Evolutionary conservation across 2,888 invertebrate genomes (phyloP).

Genomic region (Erebia palarica): DNA sequence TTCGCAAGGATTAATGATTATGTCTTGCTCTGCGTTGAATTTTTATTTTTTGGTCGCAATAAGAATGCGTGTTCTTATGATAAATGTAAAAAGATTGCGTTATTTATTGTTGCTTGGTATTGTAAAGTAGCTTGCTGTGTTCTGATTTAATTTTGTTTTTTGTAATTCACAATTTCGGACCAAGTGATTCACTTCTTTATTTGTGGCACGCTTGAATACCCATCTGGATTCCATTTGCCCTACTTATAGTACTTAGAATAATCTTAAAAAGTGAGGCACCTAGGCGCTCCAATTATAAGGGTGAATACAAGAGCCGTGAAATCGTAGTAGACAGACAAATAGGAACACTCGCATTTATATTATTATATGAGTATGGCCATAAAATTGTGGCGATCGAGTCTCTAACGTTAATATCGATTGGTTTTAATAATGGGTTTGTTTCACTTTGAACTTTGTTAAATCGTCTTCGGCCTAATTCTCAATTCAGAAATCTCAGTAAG

Average conservation of each 20-base stretch:
- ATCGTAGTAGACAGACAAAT: no score
- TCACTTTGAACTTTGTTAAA: constrained; percentile 33
- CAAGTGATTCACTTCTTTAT: no score
- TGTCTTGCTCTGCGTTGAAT: constrained; percentile 26
- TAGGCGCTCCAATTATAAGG: no score
- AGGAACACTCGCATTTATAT: no score
- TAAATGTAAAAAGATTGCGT: constrained; percentile 1
- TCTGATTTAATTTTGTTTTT: neutral
- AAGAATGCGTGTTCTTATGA: constrained; percentile 1
- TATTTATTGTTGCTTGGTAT: neutral
- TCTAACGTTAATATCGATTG: constrained; percentile 49
- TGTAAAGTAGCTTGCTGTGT: neutral
- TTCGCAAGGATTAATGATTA: constrained; percentile 61
- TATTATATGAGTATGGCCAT: constrained; percentile 31
- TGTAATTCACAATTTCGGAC: neutral
- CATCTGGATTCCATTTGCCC: no score
- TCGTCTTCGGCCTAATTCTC: no score
- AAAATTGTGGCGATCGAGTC: constrained; percentile 46
- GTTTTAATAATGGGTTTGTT: constrained; percentile 39
- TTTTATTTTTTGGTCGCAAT: constrained; percentile 15
- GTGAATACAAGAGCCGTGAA: no score
- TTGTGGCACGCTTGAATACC: no score
- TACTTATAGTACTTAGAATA: no score
- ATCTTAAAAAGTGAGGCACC: no score
- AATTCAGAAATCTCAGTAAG: no score